Evolutionary conservation across 2,113 vertebrate species (phyloP), one percentile per base, ranked within the genome.

Genomic region (Corythoichthys intestinalis): DNA sequence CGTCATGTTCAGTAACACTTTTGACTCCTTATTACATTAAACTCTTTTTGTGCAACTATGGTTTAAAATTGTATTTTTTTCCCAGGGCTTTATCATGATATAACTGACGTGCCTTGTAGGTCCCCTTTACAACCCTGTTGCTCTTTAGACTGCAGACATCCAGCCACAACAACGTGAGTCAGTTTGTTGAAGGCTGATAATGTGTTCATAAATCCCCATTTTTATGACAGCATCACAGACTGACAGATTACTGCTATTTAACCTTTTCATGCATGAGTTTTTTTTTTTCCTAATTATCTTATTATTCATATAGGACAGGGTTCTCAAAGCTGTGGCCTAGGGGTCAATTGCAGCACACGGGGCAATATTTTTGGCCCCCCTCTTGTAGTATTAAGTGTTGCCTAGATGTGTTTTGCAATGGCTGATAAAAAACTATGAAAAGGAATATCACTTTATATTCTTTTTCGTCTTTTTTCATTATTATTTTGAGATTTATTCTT

Each of bases 101-200:
- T 49, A 20, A 39, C 14, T 28, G 17, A 2, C 38, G 54, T 5
- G 12, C 46, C 4, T 48, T 14, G 4, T 41, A 65, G 8, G 17
- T 66, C 34, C 17, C 46, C 11, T 11, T 57, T 49, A 58, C 15
- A 35, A 57, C 41, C 39, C 47, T 56, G 8, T 17, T 38, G 41
- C 58, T 74, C 54, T 47, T 63, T 65, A 50, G 59, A 74, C 71
- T 41, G 14, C 61, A 46, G 71, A 67, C 57, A 7, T 66, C n/a
- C 62, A 79, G 59, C 17, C 66, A 77, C 67, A 75, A 72, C 62
- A 57, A 61, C 66, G 57, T 54, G 46, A 70, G 56, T 75, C 59
- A 60, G n/a, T 67, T 8, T 71, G 60, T n/a, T 71, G 65, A 68
- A 63, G 61, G 71, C 76, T 69, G 73, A 65, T 76, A 78, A 64